phyloP scores from a whole-genome alignment of 1,140 invertebrate species.

The Neodiprion fabricii region DNA sequence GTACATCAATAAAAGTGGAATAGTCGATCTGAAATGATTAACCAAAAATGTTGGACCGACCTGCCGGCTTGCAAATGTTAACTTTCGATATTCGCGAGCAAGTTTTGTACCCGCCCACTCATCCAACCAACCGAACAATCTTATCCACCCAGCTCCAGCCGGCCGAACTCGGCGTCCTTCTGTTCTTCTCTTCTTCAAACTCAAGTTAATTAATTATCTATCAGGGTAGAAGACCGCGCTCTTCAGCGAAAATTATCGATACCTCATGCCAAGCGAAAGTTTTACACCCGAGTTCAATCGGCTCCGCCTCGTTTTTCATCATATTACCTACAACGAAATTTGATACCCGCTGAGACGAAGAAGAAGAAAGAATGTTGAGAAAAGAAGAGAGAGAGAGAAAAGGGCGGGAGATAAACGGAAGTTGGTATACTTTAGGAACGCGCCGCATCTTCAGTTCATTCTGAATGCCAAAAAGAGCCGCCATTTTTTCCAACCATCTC shows the following conservation, averaged over 20 bases:
- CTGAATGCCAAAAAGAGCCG: too few species aligned
- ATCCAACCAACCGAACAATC: background rate
- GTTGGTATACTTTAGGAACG: too few species aligned
- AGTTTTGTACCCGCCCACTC: background rate
- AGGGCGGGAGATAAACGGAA: too few species aligned
- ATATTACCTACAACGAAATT: background rate
- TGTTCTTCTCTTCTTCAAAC: background rate
- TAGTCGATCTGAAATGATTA: too few species aligned
- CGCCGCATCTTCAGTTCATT: too few species aligned
- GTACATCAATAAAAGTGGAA: too few species aligned
- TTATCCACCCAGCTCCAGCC: background rate
- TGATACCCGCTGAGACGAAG: background rate
- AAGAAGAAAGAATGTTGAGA: too few species aligned
- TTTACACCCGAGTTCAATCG: background rate
- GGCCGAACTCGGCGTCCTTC: background rate
- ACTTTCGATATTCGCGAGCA: background rate
- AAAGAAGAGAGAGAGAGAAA: too few species aligned
- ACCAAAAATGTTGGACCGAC: background rate
- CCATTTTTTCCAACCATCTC: too few species aligned
- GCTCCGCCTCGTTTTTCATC: background rate
- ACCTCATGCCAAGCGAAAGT: background rate
- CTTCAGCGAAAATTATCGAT: background rate
- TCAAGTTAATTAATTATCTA: constrained; percentile 3
- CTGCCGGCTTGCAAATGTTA: background rate
- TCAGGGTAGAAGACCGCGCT: background rate